Base-by-base conservation (phyloP, 2,113 vertebrate species). In the Proterorhinus semilunaris region DNA sequence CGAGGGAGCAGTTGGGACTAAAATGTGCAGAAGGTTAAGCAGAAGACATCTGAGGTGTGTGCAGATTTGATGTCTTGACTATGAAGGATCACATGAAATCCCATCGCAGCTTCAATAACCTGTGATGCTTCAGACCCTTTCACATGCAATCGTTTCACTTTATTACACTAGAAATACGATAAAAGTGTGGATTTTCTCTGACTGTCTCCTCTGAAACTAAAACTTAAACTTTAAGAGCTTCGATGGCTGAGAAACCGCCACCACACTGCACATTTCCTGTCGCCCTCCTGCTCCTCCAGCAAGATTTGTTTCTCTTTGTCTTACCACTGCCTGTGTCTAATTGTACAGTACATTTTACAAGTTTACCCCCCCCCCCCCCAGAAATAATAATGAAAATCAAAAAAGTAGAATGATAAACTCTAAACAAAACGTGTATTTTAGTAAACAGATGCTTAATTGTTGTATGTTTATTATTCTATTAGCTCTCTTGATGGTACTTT, bases 61-160 rank as follows among this genome's bases (percentile, higher is more conserved):
- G 53, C 53, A 27, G 17, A 55, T 55, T 55, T 55, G 53, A 55
- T 27, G 53, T 55, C 17, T 55, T 27, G 53, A 27, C 53, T 55
- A 55, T 55, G 53, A 55, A 55, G 53, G 17, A 27, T 27, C 53
- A 55, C 17, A 16, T 27, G 53, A 55, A 55, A 27, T 55, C 53
- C 53, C 53, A 55, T 2, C 10, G 53, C 53, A 21, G 53, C 53
- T 21, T 55, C 53, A 16, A 27, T 10, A 9, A 55, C 53, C 17
- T 27, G 17, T 55, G 17, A 55, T 27, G 53, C 17, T 55, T 55
- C 53, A 55, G 53, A 55, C 53, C 53, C 27, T 55, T 55, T 55
- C 53, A 55, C 53, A 55, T 27, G 53, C 53, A 55, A 55, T 55
- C 17, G 11, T 55, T 55, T 55, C 53, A 55, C 53, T 55, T 55